phyloP scores from a whole-genome alignment of 2,888 invertebrate genomes.

The Sepiola atlantica region DNA sequence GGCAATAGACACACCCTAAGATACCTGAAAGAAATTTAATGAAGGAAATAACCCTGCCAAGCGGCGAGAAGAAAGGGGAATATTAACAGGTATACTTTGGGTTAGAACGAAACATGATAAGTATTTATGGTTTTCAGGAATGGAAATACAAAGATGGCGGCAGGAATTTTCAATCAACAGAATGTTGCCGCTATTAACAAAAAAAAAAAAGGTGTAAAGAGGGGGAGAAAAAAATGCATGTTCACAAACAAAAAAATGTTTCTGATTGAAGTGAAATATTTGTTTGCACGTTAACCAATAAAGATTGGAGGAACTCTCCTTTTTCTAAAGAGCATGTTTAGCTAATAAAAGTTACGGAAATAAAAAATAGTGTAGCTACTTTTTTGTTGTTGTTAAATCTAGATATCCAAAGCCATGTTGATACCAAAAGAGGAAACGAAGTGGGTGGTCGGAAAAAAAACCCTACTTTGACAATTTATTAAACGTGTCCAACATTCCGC shows the following conservation, averaged over 20 bases:
- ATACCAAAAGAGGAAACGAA: neutral
- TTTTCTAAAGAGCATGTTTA: neutral
- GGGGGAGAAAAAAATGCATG: neutral
- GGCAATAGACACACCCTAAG: neutral
- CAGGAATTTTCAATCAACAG: neutral
- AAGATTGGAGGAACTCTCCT: neutral
- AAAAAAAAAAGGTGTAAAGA: neutral
- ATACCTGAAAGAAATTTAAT: neutral
- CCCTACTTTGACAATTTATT: neutral
- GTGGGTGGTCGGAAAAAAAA: neutral
- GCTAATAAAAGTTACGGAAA: neutral
- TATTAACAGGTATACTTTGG: neutral
- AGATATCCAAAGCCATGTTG: neutral
- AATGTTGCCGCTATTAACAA: neutral
- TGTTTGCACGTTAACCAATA: neutral
- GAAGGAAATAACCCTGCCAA: neutral
- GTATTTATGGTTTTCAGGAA: neutral
- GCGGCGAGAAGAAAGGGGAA: neutral
- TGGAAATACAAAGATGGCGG: neutral
- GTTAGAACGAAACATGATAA: neutral
- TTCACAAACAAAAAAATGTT: neutral
- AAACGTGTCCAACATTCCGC: neutral
- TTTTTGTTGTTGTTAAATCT: neutral
- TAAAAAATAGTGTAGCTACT: neutral
- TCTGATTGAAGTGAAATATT: neutral